These are phyloP conservation scores for Liodrosophila aerea DNA, from an alignment of 2,888 invertebrate genomes.

Conservation along the genomic window DNA sequence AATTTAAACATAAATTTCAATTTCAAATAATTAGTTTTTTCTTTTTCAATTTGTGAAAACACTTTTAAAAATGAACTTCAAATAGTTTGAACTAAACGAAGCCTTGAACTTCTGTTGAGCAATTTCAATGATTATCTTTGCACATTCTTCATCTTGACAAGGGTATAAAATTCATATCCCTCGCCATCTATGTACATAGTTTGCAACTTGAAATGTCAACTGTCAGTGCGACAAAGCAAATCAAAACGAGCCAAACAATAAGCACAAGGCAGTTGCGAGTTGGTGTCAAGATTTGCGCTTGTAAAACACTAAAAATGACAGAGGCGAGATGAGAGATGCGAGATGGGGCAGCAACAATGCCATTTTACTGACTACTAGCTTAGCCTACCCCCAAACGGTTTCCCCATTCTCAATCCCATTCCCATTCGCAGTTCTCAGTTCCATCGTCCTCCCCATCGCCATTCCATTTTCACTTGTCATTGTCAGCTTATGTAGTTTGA, in stretches of 20 bases:
- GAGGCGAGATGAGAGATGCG: conserved; percentile 8
- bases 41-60: too few species aligned
- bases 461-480: conserved; percentile 65
- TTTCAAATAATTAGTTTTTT: too few species aligned
- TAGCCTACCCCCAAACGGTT: conserved; percentile 7
- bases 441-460: conserved; percentile 6
- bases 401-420: too few species aligned
- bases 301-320: conserved; percentile 68
- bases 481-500: conserved; percentile 70
- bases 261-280: conserved; percentile 12
- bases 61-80: too few species aligned
- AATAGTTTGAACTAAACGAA: too few species aligned
- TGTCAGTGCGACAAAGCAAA: conserved; percentile 59
- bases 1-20: too few species aligned
- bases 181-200: conserved; percentile 35
- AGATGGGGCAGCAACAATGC: conserved; percentile 1
- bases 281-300: conserved; percentile 67
- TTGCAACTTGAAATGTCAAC: conserved; percentile 68
- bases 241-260: conserved; percentile 65
- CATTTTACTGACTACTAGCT: conserved; percentile 22
- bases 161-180: conserved; percentile 49
- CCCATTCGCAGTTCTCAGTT: background rate
- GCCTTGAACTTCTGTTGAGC: too few species aligned
- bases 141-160: conserved; percentile 24
- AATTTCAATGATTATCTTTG: background rate